Evolutionary conservation across 2,888 invertebrate species (phyloP).

Genomic region (Girardia tigrina): DNA sequence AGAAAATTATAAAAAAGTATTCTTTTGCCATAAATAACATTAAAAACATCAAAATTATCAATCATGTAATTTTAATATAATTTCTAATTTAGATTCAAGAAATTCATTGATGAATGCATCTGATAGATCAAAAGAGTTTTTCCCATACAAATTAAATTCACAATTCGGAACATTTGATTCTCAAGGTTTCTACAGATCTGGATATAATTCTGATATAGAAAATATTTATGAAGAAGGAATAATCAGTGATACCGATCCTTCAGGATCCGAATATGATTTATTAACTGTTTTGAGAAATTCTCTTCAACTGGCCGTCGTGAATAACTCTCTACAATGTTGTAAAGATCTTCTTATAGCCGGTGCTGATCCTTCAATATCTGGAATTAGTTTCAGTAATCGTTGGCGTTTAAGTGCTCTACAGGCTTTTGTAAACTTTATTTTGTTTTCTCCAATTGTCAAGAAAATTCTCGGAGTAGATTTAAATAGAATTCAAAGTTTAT

Average conservation of each 20-base stretch:
- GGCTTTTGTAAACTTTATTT: neutral
- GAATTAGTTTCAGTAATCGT: neutral
- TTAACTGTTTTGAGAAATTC: neutral
- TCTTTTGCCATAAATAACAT: too few species aligned
- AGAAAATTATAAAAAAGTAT: too few species aligned
- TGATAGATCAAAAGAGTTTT: too few species aligned
- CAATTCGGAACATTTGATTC: too few species aligned
- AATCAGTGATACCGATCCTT: neutral
- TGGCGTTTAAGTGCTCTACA: neutral
- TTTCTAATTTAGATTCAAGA: too few species aligned
- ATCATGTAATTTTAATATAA: too few species aligned
- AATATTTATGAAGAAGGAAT: constrained; percentile 6
- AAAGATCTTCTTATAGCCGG: constrained; percentile 9
- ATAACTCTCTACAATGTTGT: constrained; percentile 1
- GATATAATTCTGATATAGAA: neutral
- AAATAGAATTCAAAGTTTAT: constrained; percentile 6
- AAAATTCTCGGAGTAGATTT: neutral
- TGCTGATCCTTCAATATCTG: neutral
- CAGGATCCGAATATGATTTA: constrained; percentile 12
- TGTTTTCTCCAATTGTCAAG: neutral
- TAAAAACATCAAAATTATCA: too few species aligned
- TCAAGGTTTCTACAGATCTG: too few species aligned
- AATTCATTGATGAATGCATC: too few species aligned
- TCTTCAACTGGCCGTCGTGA: neutral
- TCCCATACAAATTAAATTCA: too few species aligned